Evolutionary conservation across 2,113 vertebrate species (phyloP).

Genomic region (Meriones unguiculatus): DNA sequence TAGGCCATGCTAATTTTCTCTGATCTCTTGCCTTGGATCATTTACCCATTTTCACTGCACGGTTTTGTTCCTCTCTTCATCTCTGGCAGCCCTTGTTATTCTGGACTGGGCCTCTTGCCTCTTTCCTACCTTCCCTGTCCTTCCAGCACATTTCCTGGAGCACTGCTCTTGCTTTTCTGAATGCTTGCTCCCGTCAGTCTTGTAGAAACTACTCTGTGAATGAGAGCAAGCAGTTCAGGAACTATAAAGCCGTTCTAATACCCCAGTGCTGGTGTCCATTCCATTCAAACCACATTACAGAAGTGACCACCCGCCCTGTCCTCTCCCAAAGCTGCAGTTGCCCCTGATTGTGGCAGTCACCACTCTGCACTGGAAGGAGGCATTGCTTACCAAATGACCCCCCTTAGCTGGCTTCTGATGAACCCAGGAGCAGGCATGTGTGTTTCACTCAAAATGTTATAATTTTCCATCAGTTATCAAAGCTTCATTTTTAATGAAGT

Average conservation of each 20-base stretch:
- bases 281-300: no score
- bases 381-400: background rate
- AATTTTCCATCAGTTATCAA: background rate
- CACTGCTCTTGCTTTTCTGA: background rate
- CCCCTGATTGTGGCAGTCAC: background rate
- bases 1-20: background rate
- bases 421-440: background rate
- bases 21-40: background rate
- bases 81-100: background rate
- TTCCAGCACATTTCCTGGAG: background rate
- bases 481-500: background rate
- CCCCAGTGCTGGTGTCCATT: background rate
- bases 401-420: background rate
- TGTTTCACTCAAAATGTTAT: background rate
- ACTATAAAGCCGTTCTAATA: background rate
- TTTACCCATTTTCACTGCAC: slow-evolving; percentile 11
- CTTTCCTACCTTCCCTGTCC: background rate
- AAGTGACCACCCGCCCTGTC: background rate
- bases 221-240: slow-evolving; percentile 13
- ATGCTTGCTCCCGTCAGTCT: slow-evolving; percentile 33
- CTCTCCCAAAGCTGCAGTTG: background rate
- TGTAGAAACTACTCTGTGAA: slow-evolving; percentile 43
- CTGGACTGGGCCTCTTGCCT: background rate
- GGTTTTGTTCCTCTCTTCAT: background rate
- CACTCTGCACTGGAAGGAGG: background rate